phyloP scores from a whole-genome alignment of 64 coral and sea anemone species.

The Anthopleura sola region DNA sequence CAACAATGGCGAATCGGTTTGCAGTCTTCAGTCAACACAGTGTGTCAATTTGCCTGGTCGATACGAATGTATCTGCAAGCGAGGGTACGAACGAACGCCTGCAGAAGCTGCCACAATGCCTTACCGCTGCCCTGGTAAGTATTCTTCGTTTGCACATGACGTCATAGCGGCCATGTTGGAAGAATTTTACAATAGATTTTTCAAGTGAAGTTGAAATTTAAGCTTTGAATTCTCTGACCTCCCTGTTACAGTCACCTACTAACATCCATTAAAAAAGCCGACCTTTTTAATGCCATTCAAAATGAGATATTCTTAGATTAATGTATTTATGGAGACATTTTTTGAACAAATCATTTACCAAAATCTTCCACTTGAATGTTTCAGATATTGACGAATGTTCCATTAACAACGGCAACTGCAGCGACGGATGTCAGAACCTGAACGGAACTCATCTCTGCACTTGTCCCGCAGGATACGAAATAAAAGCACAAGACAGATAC shows the following conservation, averaged over 20 bases:
- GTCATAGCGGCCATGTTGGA: no score
- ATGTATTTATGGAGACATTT: no score
- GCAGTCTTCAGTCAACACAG: constrained; percentile 2
- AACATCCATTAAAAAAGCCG: no score
- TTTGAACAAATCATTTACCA: not conserved
- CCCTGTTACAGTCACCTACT: no score
- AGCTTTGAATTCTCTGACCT: no score
- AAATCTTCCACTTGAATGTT: not conserved
- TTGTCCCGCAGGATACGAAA: constrained; percentile 28
- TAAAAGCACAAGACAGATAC: not conserved
- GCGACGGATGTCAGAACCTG: constrained; percentile 44
- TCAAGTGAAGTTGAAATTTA: no score
- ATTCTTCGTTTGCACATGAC: no score
- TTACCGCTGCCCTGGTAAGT: constrained; percentile 15
- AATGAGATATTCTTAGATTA: no score
- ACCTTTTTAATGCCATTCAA: no score
- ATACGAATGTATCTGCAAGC: constrained; percentile 9
- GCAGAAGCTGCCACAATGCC: not conserved
- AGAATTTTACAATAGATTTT: no score
- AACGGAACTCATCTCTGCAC: constrained; percentile 12
- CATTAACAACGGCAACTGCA: constrained; percentile 39
- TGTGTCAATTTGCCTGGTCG: constrained; percentile 15
- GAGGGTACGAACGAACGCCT: not conserved
- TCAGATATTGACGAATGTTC: constrained; percentile 45
- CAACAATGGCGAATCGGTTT: not conserved